Evolutionary conservation across 2,113 vertebrate genomes (phyloP).

Genomic region (Xiphorhynchus elegans): DNA sequence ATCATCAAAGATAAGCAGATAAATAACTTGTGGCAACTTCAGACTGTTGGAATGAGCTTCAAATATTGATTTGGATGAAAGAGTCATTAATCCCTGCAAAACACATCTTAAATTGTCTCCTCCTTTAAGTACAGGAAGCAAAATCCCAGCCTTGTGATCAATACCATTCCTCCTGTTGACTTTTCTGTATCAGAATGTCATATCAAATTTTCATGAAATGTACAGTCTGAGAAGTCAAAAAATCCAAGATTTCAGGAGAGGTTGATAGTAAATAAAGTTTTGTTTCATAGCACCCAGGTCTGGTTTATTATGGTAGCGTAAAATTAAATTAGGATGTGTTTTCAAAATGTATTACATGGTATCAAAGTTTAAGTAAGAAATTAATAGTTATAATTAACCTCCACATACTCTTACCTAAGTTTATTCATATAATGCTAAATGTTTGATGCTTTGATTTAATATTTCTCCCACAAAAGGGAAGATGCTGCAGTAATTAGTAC

Average conservation of each 20-base stretch:
- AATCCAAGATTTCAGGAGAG: not conserved
- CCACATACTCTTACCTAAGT: not conserved
- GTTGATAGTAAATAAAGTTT: not conserved
- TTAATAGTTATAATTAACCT: not conserved
- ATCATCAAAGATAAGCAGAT: not conserved
- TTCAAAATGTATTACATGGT: not conserved
- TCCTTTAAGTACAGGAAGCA: not conserved
- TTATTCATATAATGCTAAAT: conserved; percentile 18
- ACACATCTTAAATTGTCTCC: not conserved
- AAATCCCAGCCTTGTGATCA: not conserved
- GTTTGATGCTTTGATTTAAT: conserved; percentile 25
- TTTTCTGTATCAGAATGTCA: not conserved
- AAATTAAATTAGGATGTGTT: not conserved
- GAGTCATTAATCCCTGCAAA: not conserved
- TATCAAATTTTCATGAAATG: not conserved
- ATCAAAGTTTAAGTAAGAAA: not conserved
- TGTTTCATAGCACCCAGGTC: not conserved
- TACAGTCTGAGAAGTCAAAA: not conserved
- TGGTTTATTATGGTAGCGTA: not conserved
- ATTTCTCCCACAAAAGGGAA: conserved; percentile 44
- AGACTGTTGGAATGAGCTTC: not conserved
- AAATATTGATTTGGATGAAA: not conserved
- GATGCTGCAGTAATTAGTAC: conserved; percentile 53
- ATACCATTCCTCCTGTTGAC: not conserved
- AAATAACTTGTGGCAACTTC: not conserved